A percentile compares a stretch with the other conserved stretches of the same genome.
These are phyloP conservation scores for Pitta sordida DNA, from an alignment of 2,113 vertebrate genomes.

Conservation along the genomic window DNA sequence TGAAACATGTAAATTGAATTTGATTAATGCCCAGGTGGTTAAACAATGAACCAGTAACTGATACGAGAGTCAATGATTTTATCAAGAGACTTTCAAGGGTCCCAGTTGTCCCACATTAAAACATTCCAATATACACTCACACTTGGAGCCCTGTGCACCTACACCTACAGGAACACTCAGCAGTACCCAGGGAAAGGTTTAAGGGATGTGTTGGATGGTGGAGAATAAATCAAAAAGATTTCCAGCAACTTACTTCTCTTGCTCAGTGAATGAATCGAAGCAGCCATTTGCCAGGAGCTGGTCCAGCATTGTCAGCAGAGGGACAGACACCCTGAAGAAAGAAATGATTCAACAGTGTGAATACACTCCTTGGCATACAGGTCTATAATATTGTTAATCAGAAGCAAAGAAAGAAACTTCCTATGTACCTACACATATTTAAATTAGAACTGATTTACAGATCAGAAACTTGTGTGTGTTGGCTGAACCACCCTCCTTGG, in stretches of 20 bases:
- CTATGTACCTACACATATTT: neutral
- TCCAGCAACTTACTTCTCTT: conserved; percentile 80
- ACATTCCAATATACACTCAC: accelerated
- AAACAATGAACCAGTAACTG: neutral
- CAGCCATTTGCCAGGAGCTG: conserved; percentile 86
- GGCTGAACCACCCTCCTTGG: neutral
- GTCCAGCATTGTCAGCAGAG: conserved; percentile 89
- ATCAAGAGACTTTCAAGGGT: neutral
- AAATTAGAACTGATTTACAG: neutral
- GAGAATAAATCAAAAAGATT: neutral
- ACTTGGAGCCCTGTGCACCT: neutral
- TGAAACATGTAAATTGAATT: neutral
- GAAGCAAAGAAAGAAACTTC: neutral
- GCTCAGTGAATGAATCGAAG: conserved; percentile 81
- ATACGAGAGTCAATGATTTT: neutral
- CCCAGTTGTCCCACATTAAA: neutral
- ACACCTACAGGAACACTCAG: neutral
- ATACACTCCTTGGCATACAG: neutral
- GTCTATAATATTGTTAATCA: neutral
- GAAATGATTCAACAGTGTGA: neutral
- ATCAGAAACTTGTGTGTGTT: neutral
- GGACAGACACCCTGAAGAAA: conserved; percentile 83
- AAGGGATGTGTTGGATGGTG: neutral
- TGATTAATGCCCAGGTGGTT: neutral
- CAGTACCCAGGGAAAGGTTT: neutral